Evolutionary conservation across 2,888 invertebrate genomes (phyloP), one percentile per base, ranked within the genome.

Genomic region (Polydrusus tereticollis): DNA sequence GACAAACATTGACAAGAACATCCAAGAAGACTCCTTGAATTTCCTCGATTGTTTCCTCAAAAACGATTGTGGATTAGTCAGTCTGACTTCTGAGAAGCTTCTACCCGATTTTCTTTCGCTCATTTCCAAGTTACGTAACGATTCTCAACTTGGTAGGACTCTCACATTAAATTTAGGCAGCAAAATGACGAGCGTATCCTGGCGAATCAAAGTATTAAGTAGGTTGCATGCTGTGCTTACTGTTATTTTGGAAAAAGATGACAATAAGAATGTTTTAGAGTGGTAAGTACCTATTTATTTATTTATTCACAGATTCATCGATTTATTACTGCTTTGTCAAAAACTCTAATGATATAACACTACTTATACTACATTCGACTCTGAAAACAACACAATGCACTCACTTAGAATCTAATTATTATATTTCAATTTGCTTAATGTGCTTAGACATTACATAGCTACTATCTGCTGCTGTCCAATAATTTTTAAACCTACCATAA

Each of bases 1-100:
- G 94, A 96, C 96, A 0, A 94, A 97, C 80, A 93, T 97, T 71
- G 90, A 94, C 82, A 89, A 88, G 10, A 87, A 89, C 59, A 91
- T 97, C 74, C 94, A 95, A 82, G 93, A 94, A 82, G 96, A 96
- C 84, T 94, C 96, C 0, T 86, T 97, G 0, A 82, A 91, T 0
- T 89, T 96, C 76, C 86, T 97, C 16, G 96, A 96, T 81, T 87
- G 92, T 45, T 87, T 96, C n/a, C 84, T 95, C 12, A 86, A 89
- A 43, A 88, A 91, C 78, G 88, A 90, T 64, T 92, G 93, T 1
- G 82, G 84, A 5, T 87, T 94, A 55, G 88, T 96, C 1, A 90
- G 91, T 0, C 85, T 88, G 64, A 90, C 92, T 80, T 90, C 91
- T 69, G 88, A 90, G 65, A 91, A 90, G 83, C 90, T 97, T 2